Evolutionary conservation across 2,888 invertebrate species (phyloP), one percentile per base, ranked within the genome.

Genomic region (Drosophila recens): DNA sequence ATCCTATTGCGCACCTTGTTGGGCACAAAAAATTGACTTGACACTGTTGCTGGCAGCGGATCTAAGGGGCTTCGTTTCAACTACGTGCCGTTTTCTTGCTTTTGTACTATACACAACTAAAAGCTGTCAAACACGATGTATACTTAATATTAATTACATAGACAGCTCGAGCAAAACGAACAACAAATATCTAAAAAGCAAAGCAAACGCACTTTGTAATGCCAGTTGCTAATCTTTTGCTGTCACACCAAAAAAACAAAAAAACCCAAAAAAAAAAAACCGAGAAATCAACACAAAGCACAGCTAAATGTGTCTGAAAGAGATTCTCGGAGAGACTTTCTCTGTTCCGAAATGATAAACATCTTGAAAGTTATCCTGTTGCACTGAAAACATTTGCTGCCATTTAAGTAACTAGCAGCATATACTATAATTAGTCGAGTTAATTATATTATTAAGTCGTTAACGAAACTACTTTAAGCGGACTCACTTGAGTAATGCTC

Each of bases 131-230:
- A 86, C 89, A 74, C 49, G 78, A 68, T 80, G 89, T 72, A 86
- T 86, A 84, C 84, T 88, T 88, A 86, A 84, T 84, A 88, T 84
- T 84, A 84, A 84, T 84, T 88, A 84, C 79, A 72, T 64, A 40
- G 68, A 72, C 78, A 69, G 62, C 64, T 66, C 57, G 36, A 65
- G 36, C 36, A 45, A 48, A 33, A 23, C 36, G 36, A 36, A 48
- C 27, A 48, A n/a, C 33, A 51, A 51, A 49, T 9, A 23, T 10
- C 36, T 0, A 38, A 45, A 66, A 52, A 63, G 59, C 53, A 53
- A 61, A 49, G 51, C 68, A 68, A 68, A 56, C 74, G 46, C 65
- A 73, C 53, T 67, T 67, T 65, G 49, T 70, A 58, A 67, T 69
- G 54, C 49, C 63, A n/a, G 53, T 27, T 51, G 62, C 63, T 68